phyloP scores from a whole-genome alignment of 2,888 invertebrate genomes.

The Dynastes maya region DNA sequence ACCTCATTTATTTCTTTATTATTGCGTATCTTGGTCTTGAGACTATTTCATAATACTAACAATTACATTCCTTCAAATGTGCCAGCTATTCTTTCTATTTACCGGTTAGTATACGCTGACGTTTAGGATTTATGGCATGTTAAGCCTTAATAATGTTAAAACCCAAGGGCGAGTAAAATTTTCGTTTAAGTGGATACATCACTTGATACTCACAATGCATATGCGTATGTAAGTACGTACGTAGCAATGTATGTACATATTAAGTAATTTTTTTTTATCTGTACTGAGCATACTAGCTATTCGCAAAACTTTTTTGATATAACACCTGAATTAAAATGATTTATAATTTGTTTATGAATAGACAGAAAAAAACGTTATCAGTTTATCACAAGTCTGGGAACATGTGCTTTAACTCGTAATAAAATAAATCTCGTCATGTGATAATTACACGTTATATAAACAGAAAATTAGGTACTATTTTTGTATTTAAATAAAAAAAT shows the following conservation, averaged over 20 bases:
- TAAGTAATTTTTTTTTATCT: neutral
- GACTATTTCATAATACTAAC: no score
- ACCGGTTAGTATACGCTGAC: no score
- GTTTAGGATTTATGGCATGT: no score
- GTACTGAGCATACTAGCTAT: neutral
- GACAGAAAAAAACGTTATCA: neutral
- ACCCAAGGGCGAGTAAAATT: no score
- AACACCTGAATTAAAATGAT: conserved; percentile 15
- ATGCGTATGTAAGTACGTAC: neutral
- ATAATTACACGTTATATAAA: neutral
- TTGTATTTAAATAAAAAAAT: no score
- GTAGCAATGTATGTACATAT: neutral
- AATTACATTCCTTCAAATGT: no score
- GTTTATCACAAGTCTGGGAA: neutral
- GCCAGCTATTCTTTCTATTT: no score
- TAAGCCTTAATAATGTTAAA: no score
- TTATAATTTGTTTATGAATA: conserved; percentile 9
- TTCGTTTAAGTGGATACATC: no score
- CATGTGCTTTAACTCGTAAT: neutral
- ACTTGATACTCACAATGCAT: neutral
- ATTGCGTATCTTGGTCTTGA: no score
- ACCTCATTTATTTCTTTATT: no score
- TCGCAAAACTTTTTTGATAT: conserved; percentile 4
- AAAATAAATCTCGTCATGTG: neutral
- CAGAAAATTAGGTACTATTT: no score